These are phyloP conservation scores for Entomobrya multifasciata DNA, from an alignment of 2,888 invertebrate genomes.

Conservation along the genomic window DNA sequence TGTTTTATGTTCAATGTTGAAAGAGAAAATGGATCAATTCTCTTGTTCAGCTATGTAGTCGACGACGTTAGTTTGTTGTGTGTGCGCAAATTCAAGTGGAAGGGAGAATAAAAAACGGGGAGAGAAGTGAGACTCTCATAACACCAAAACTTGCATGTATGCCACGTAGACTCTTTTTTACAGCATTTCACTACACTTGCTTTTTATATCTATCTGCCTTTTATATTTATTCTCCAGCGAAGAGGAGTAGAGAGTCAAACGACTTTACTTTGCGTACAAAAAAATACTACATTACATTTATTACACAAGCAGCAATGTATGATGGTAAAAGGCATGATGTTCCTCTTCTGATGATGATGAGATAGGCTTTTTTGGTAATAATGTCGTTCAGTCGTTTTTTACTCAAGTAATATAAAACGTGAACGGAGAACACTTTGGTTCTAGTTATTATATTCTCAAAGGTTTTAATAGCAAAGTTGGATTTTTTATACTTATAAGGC, in stretches of 20 bases:
- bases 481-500: neutral
- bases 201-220: neutral
- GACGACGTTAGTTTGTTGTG: neutral
- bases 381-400: neutral
- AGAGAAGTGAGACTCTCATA: neutral
- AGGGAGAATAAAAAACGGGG: constrained; percentile 47
- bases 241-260: neutral
- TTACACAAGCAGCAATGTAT: neutral
- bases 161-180: neutral
- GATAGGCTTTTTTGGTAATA: constrained; percentile 29
- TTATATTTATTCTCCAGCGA: neutral
- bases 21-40: constrained; percentile 66
- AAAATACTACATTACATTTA: too few relatives aligned
- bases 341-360: neutral
- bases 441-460: neutral
- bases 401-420: neutral
- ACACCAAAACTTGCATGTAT: neutral
- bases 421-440: neutral
- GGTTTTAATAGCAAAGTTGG: neutral
- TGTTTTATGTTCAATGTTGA: too few relatives aligned
- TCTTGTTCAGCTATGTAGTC: constrained; percentile 51
- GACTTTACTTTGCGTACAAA: constrained; percentile 6
- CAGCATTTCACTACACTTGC: neutral
- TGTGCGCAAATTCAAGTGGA: constrained; percentile 71
- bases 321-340: constrained; percentile 17